Evolutionary conservation across 2,888 invertebrate species (phyloP), one percentile per base, ranked within the genome.

Genomic region (Epinotia bilunana): DNA sequence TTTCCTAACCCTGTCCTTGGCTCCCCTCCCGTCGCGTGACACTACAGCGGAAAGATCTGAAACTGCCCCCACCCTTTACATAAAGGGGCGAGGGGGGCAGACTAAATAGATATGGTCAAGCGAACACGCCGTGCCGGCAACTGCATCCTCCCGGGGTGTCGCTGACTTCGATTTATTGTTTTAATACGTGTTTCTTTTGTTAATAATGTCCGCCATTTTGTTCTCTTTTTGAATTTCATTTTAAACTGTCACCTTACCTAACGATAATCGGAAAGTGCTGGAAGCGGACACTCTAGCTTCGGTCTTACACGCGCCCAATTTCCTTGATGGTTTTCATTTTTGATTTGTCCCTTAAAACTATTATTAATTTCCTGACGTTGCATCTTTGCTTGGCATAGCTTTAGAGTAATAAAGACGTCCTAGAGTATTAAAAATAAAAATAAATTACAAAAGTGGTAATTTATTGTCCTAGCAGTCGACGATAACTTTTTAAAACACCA

Each of bases 201-300:
- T 82, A 81, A 84, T 80, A 78, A 80, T 77, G 81, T 79, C 80
- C 81, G 80, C 82, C 82, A 80, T 82, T 82, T 82, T 82, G 81
- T 82, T 84, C 81, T 80, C 79, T 78, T 81, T 83, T 79, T 79
- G 64, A 71, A 76, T 43, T 63, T 49, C 20, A 53, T 39, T 64
- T 58, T 20, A 53, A 71, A 70, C 43, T 33, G 13, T 49, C 55
- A 57, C 46, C 28, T 71, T 71, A 61, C 65, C 39, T 9, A 39
- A 9, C 65, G 65, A 71, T 67, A 83, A 82, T 81, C 81, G 76
- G 79, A 78, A 80, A 76, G 83, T 84, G 84, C 86, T 88, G 84
- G 80, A 89, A 90, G 90, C 91, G 90, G 89, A 90, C 90, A 91
- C 86, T 81, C 84, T 83, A 86, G 86, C 84, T 79, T 81, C 83